Base-by-base conservation (phyloP, 2,797 vertebrate species). In the Anguilla megastoma region DNA sequence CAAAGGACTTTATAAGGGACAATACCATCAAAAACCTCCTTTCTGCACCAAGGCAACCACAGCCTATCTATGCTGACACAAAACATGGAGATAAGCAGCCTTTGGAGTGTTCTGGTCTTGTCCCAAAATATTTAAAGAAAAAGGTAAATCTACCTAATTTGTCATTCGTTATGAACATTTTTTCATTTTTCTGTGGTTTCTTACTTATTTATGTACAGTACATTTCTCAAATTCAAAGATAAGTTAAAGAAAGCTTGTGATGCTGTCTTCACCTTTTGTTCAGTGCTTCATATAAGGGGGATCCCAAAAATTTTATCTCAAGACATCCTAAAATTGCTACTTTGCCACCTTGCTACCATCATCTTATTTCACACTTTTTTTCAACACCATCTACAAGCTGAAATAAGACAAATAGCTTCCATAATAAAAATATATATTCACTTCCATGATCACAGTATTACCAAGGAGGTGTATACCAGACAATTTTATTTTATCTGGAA, bases 101-200 rank as follows among this genome's bases (percentile, higher is more conserved):
- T n/a, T 95, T 97, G 87, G 96, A 96, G 89, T 91, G 93, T 76
- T 97, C 96, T 89, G 96, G 96, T 88, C 94, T 97, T 54, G 58
- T 95, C 91, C 96, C 96, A 88, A 97, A 95, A 90, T 96, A 95
- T 56, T 93, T 95, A 88, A 95, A 95, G 56, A 97, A 96, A 94
- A 96, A 96, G 95, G 96, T 97, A 95, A 27, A 90, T 85, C 36
- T 3, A 8, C 48, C 48, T 16, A 56, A 45, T 41, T 18, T 41
- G 33, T 79, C 41, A 79, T 41, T 79, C 36, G 45, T 79, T 30
- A 33, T 45, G 12, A 18, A 41, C 12, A 45, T 79, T 36, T 79
- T 76, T 33, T 16, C 74, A 79, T 79, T 14, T 79, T 41, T 7
- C 16, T 71, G n/a, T 12, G 69, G 2, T 71, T 71, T 71, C 27